Conservation (phyloP, 2,113 vertebrate genomes). For the Bubo scandiacus region DNA sequence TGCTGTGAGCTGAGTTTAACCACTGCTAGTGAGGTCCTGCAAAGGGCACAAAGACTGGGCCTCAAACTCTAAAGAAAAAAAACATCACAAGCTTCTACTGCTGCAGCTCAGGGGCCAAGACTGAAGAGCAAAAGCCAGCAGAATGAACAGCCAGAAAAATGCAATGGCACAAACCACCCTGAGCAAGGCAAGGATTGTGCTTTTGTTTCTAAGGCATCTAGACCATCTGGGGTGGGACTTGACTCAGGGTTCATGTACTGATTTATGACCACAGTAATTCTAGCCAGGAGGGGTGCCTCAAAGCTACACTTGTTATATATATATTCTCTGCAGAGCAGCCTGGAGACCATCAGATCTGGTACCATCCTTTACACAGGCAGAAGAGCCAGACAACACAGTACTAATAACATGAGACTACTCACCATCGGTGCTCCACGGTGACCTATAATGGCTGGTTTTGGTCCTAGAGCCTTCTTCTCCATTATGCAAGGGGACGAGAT, state of each 20-base stretch:
- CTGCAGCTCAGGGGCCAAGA: background rate
- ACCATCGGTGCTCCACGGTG: constrained; percentile 93
- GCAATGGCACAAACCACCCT: background rate
- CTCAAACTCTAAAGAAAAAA: background rate
- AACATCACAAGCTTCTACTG: background rate
- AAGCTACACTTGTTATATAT: background rate
- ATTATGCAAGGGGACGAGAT: constrained; percentile 96
- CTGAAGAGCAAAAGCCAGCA: background rate
- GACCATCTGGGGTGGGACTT: too few species aligned
- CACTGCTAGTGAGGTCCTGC: background rate
- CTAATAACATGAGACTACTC: background rate
- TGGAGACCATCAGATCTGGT: background rate
- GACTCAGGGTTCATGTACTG: background rate
- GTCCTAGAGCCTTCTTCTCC: constrained; percentile 83
- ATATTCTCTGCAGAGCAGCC: background rate
- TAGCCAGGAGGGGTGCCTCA: background rate
- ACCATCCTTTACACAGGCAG: background rate
- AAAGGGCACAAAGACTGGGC: background rate
- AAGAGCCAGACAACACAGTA: background rate
- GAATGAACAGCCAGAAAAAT: background rate
- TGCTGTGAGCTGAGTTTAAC: background rate
- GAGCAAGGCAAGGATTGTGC: background rate
- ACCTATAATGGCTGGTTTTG: constrained; percentile 85
- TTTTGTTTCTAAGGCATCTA: background rate
- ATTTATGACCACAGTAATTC: background rate